Evolutionary conservation across 2,888 invertebrate genomes (phyloP).

Genomic region (Heliconius sara): DNA sequence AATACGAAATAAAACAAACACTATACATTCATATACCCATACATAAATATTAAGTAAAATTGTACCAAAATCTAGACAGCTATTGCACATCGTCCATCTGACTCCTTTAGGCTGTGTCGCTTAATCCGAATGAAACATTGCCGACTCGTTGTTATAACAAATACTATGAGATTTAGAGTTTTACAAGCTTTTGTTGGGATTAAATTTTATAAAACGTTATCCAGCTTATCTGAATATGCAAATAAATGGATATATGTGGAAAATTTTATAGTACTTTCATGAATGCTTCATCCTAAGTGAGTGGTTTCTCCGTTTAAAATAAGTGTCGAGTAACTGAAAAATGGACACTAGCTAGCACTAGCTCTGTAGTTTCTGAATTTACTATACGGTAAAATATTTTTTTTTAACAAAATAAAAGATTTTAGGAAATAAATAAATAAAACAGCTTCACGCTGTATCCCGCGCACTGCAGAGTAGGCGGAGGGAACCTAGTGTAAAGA

Average conservation of each 20-base stretch:
- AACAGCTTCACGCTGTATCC: too few species aligned
- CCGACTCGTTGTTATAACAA: constrained; percentile 23
- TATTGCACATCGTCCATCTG: constrained; percentile 6
- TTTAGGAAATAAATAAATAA: too few species aligned
- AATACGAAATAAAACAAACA: not conserved
- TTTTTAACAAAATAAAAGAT: too few species aligned
- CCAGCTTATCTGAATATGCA: constrained; percentile 10
- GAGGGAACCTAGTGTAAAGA: too few species aligned
- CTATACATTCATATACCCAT: not conserved
- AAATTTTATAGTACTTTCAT: not conserved
- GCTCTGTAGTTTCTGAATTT: not conserved
- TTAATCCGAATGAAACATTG: constrained; percentile 25
- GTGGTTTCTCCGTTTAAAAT: not conserved
- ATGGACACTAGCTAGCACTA: not conserved
- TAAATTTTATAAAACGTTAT: constrained; percentile 19
- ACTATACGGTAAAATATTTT: too few species aligned
- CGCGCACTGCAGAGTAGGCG: too few species aligned
- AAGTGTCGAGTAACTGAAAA: not conserved
- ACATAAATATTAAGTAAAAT: not conserved
- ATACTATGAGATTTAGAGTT: constrained; percentile 27
- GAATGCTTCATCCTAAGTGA: not conserved
- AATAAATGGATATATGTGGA: not conserved
- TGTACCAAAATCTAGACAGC: constrained; percentile 7
- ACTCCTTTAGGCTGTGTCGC: constrained; percentile 26
- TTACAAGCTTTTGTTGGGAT: constrained; percentile 23